Percentiles rank a stretch among this genome's conserved stretches.
Evolutionary conservation across 2,888 invertebrate species (phyloP).

Genomic region (Nomada lathburiana): DNA sequence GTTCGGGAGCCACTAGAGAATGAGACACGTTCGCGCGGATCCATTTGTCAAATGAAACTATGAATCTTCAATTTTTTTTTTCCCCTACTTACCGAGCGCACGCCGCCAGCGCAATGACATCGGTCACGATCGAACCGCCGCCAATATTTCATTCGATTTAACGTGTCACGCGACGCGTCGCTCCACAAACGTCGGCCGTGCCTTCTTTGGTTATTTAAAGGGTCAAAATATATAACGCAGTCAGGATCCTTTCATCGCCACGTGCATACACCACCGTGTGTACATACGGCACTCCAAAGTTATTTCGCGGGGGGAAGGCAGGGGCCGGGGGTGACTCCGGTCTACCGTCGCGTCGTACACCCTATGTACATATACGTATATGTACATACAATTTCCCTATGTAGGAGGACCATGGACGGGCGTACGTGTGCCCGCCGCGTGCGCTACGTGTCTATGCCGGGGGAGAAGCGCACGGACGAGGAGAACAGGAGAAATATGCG

Average conservation of each 20-base stretch:
- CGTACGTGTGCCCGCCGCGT: conserved; percentile 6
- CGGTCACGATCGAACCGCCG: background rate
- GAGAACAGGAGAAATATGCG: conserved; percentile 60
- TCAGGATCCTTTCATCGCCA: conserved; percentile 49
- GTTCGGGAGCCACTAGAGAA: conserved; percentile 4
- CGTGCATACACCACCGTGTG: conserved; percentile 54
- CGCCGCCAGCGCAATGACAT: background rate
- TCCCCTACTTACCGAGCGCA: background rate
- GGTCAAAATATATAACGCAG: conserved; percentile 53
- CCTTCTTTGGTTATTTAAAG: conserved; percentile 53
- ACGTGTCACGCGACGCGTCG: conserved; percentile 23
- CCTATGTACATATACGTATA: conserved; percentile 6
- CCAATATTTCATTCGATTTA: conserved; percentile 52
- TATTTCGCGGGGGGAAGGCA: conserved; percentile 59
- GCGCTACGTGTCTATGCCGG: conserved; percentile 43
- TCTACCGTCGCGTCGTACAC: conserved; percentile 35
- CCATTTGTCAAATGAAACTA: conserved; percentile 19
- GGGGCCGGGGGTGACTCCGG: too few relatives aligned
- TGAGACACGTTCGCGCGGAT: conserved; percentile 7
- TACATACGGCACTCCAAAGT: conserved; percentile 59
- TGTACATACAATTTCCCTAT: conserved; percentile 66
- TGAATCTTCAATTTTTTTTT: background rate
- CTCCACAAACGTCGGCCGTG: conserved; percentile 39
- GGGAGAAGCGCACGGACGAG: conserved; percentile 43
- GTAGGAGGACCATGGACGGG: conserved; percentile 40